These are phyloP conservation scores for Phthorimaea operculella DNA, from an alignment of 1,140 invertebrate species.

Conservation along the genomic window DNA sequence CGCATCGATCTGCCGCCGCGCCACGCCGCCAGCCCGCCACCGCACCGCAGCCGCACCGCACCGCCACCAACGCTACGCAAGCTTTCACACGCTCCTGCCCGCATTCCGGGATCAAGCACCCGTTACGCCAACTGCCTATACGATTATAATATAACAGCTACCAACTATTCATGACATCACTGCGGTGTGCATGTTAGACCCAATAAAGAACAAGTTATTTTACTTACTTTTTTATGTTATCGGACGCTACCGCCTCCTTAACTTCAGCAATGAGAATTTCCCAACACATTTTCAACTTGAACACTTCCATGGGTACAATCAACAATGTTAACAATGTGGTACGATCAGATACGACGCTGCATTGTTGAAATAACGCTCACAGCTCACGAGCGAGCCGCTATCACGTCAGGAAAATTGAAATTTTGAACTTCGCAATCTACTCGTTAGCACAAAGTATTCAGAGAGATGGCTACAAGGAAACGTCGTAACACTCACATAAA, in stretches of 20 bases:
- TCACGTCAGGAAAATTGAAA: neutral
- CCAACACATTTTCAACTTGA: too few species aligned
- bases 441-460: neutral
- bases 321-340: neutral
- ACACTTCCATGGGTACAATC: neutral
- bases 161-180: neutral
- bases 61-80: neutral
- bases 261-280: too few species aligned
- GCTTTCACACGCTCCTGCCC: neutral
- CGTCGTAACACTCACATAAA: too few species aligned
- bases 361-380: neutral
- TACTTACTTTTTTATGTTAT: too few species aligned
- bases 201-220: too few species aligned
- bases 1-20: slow-evolving; percentile 26
- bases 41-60: slow-evolving; percentile 11
- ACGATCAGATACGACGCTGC: neutral
- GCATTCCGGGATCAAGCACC: too few species aligned
- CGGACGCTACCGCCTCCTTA: too few species aligned
- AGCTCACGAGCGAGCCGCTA: neutral
- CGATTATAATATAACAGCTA: neutral
- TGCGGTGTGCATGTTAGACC: too few species aligned
- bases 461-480: too few species aligned
- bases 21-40: slow-evolving; percentile 15
- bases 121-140: neutral
- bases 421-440: neutral